Percentiles rank a stretch among this genome's conserved stretches.
Conservation (phyloP, 2,797 vertebrate species). For the Brachyrhaphis roseni region DNA sequence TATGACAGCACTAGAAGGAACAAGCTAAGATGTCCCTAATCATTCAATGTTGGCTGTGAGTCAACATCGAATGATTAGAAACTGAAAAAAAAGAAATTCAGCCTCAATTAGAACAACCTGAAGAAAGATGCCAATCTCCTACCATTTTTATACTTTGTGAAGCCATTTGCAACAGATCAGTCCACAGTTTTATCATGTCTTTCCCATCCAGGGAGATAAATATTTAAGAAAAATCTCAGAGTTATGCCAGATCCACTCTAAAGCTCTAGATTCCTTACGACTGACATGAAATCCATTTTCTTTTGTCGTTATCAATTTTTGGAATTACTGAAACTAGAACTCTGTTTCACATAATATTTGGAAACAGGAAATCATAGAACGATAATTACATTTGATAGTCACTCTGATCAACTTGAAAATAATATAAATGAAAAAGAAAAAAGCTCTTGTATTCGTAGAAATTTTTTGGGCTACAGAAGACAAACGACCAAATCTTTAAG, state of each 20-base stretch:
- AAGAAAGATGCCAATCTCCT: too few species aligned
- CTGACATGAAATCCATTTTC: not conserved
- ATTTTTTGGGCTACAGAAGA: not conserved
- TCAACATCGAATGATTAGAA: too few species aligned
- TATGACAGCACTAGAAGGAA: not conserved
- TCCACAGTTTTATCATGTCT: too few species aligned
- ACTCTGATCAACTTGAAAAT: not conserved
- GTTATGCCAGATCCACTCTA: too few species aligned
- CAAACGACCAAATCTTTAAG: not conserved
- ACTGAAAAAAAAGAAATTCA: too few species aligned
- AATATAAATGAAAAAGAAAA: not conserved
- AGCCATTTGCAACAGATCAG: not conserved
- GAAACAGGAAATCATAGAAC: not conserved
- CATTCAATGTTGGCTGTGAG: not conserved
- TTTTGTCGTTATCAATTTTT: not conserved
- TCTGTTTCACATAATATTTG: not conserved
- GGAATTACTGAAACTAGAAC: not conserved
- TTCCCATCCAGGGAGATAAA: too few species aligned
- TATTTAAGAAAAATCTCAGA: too few species aligned
- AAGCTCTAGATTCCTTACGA: not conserved
- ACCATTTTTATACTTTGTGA: too few species aligned
- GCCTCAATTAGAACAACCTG: too few species aligned
- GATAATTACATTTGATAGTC: not conserved
- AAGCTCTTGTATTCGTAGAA: not conserved
- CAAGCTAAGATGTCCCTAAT: not conserved